These are phyloP conservation scores for Sebastes iracundus DNA, from an alignment of 2,797 vertebrate genomes.

Conservation along the genomic window DNA sequence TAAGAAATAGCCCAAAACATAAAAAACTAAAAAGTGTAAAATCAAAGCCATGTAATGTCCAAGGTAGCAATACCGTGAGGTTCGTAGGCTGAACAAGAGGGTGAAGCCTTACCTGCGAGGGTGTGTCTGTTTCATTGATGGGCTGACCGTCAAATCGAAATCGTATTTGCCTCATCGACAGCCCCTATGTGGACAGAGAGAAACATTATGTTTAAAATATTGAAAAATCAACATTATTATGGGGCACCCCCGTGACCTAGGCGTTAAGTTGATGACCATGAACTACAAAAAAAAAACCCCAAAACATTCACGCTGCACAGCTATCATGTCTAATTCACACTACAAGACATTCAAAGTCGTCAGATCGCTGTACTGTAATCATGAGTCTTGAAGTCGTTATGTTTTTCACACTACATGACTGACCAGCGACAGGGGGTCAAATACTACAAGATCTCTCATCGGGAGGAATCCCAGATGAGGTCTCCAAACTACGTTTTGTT, in stretches of 20 bases:
- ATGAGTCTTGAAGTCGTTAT: too few relatives aligned
- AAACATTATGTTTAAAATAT: not conserved
- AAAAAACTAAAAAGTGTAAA: not conserved
- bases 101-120: constrained; percentile 89
- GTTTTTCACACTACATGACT: too few relatives aligned
- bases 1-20: not conserved
- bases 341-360: too few relatives aligned
- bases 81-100: not conserved
- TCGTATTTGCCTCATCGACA: constrained; percentile 97
- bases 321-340: not conserved
- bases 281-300: not conserved
- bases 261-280: not conserved
- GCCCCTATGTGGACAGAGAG: constrained; percentile 81
- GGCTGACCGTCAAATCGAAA: constrained; percentile 98
- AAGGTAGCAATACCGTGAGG: not conserved
- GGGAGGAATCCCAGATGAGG: too few relatives aligned
- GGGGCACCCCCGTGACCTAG: fast-evolving
- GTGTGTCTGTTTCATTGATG: constrained; percentile 97
- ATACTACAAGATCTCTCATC: too few relatives aligned
- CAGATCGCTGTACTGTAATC: too few relatives aligned
- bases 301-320: not conserved
- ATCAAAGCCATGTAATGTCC: not conserved
- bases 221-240: not conserved
- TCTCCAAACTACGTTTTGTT: too few relatives aligned
- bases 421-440: too few relatives aligned